phyloP scores from a whole-genome alignment of 2,113 vertebrate species.

The Cottus gobio region DNA sequence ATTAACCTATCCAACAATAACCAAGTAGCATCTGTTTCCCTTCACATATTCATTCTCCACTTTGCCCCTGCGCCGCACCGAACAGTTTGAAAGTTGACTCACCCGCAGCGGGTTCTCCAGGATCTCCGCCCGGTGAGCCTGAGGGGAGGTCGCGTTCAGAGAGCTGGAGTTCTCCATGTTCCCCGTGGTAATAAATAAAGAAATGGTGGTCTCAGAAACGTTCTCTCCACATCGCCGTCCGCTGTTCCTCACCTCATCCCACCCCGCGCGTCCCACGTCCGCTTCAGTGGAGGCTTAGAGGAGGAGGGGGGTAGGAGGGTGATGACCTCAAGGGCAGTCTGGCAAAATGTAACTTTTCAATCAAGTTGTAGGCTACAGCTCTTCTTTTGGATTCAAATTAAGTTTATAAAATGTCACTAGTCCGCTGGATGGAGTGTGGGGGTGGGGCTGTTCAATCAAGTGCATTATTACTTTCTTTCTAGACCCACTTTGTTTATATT shows the following conservation, averaged over 20 bases:
- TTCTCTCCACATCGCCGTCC: conserved; percentile 38
- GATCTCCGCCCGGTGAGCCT: conserved; percentile 48
- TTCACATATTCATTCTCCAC: background rate
- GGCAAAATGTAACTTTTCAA: rapidly evolving
- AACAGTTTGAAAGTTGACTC: background rate
- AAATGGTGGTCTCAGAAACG: background rate
- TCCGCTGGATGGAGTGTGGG: background rate
- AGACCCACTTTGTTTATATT: background rate
- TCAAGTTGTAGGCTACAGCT: background rate
- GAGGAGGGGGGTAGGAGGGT: background rate
- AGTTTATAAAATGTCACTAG: background rate
- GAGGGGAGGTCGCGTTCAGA: conserved; percentile 2
- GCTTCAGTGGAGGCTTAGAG: background rate
- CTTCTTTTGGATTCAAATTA: background rate
- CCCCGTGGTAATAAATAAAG: conserved; percentile 8
- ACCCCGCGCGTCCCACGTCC: conserved; percentile 29
- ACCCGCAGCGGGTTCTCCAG: conserved; percentile 74
- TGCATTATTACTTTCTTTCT: background rate
- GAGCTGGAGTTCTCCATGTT: conserved; percentile 67
- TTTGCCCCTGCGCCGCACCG: too few relatives aligned
- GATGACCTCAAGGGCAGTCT: background rate
- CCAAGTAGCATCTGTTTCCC: background rate
- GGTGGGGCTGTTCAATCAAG: background rate
- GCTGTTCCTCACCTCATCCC: conserved; percentile 22
- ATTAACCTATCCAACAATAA: background rate